A percentile compares a stretch with the other conserved stretches of the same genome.
phyloP scores from a whole-genome alignment of 2,888 invertebrate species.

The Campoplex capitator region DNA sequence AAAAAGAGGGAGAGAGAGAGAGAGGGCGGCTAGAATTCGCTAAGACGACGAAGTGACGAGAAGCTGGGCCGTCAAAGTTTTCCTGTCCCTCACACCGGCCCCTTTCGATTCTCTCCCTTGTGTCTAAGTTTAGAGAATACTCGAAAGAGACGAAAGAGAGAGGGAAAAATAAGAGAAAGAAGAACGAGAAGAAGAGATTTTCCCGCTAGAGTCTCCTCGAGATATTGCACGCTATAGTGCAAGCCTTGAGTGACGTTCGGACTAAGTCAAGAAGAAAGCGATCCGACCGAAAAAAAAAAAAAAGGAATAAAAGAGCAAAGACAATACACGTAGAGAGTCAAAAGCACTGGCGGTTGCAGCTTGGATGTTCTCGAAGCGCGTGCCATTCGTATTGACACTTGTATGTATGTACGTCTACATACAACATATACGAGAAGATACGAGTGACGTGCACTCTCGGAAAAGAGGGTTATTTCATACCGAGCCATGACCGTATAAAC shows the following conservation, averaged over 20 bases:
- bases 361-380: conserved; percentile 24
- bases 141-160: conserved; percentile 20
- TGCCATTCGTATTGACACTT: conserved; percentile 20
- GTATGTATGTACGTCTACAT: background rate
- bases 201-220: conserved; percentile 41
- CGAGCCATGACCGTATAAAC: background rate
- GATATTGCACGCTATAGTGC: conserved; percentile 30
- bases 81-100: conserved; percentile 23
- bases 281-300: background rate
- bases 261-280: conserved; percentile 12
- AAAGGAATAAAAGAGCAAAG: conserved; percentile 23
- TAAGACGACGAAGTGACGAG: conserved; percentile 59
- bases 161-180: conserved; percentile 23
- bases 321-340: conserved; percentile 39
- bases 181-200: conserved; percentile 16
- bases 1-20: conserved; percentile 18
- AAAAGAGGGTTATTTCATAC: conserved; percentile 18
- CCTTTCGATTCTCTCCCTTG: conserved; percentile 40
- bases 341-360: background rate
- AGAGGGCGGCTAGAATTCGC: conserved; percentile 54
- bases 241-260: conserved; percentile 58
- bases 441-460: background rate
- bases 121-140: conserved; percentile 69
- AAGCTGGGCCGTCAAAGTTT: conserved; percentile 67
- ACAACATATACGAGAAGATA: background rate